These are phyloP conservation scores for Pangasius mekongensis DNA, from an alignment of 2,797 vertebrate species.

Conservation along the genomic window DNA sequence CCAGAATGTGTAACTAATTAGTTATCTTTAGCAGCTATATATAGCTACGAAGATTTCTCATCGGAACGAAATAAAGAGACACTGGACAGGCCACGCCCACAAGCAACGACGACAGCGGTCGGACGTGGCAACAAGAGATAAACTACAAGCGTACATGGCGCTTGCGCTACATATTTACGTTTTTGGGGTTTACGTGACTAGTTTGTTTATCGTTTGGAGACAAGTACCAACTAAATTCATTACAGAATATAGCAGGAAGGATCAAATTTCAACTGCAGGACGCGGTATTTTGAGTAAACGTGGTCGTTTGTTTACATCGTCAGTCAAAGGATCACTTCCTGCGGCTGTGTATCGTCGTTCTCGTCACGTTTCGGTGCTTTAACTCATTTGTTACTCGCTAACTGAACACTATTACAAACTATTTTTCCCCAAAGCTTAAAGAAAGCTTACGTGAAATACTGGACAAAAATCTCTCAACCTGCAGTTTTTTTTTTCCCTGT, in stretches of 20 bases:
- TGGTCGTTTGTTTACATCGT: no score
- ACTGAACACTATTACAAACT: not conserved
- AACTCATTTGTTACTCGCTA: not conserved
- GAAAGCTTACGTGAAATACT: no score
- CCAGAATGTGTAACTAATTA: not conserved
- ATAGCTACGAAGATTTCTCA: not conserved
- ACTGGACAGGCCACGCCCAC: not conserved
- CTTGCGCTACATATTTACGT: no score
- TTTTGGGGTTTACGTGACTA: not conserved
- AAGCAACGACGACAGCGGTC: not conserved
- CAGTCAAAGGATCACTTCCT: no score
- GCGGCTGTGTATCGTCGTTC: not conserved
- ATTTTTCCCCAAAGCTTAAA: not conserved
- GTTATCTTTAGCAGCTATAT: not conserved
- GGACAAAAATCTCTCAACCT: not conserved
- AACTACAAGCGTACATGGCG: not conserved
- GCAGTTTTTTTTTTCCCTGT: not conserved
- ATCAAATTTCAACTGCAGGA: not conserved
- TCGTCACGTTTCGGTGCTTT: not conserved
- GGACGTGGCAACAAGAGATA: not conserved
- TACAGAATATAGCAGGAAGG: not conserved
- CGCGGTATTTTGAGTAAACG: no score
- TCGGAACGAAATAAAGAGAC: not conserved
- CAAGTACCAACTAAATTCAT: not conserved
- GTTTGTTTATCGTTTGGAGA: not conserved